These are phyloP conservation scores for Polyommatus icarus DNA, from an alignment of 2,888 invertebrate species.

Conservation along the genomic window DNA sequence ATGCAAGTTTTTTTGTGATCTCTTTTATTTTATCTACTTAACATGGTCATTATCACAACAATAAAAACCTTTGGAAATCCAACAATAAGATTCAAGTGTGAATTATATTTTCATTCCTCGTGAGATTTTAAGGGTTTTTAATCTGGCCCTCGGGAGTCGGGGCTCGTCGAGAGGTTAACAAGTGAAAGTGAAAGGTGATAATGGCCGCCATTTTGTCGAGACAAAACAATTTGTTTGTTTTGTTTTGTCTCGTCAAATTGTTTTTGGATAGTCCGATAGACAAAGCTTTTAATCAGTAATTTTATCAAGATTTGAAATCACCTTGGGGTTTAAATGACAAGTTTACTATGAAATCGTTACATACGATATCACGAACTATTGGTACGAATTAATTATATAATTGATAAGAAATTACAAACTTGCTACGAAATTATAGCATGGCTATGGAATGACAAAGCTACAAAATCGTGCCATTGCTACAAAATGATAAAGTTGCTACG, in stretches of 20 bases:
- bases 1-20: too few species aligned
- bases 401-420: too few species aligned
- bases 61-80: background rate
- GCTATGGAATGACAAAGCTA: too few species aligned
- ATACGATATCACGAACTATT: background rate
- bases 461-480: too few species aligned
- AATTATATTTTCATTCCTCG: background rate
- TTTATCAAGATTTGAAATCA: background rate
- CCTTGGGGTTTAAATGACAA: background rate
- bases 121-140: slow-evolving; percentile 8
- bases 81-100: background rate
- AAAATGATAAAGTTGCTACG: too few species aligned
- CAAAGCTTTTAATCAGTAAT: too few species aligned
- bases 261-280: background rate
- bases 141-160: background rate
- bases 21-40: background rate
- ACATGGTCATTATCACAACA: background rate
- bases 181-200: slow-evolving; percentile 53
- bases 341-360: background rate
- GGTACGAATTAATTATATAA: too few species aligned
- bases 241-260: slow-evolving; percentile 20
- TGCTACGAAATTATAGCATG: too few species aligned
- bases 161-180: slow-evolving; percentile 52
- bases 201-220: slow-evolving; percentile 30
- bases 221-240: slow-evolving; percentile 14